Percentiles rank a stretch among this genome's conserved stretches.
phyloP scores from a whole-genome alignment of 2,797 vertebrate genomes.

The Acanthopagrus latus region DNA sequence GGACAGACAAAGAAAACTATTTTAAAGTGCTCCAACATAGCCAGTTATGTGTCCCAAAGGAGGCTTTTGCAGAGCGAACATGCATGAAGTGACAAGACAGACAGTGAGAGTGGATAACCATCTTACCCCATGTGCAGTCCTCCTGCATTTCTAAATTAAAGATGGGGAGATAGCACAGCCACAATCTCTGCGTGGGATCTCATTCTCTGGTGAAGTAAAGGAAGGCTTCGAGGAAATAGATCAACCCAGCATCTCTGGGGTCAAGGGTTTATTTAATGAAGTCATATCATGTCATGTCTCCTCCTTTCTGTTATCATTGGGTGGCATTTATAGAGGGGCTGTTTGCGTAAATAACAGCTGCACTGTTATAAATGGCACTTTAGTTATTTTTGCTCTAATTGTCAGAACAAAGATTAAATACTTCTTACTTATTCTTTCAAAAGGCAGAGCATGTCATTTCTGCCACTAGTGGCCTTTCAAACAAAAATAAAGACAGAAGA shows the following conservation, averaged over 20 bases:
- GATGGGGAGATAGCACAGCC: constrained; percentile 80
- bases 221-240: constrained; percentile 71
- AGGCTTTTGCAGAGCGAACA: constrained; percentile 71
- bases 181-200: constrained; percentile 71
- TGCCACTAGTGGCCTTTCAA: too few species aligned
- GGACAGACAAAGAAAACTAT: constrained; percentile 68
- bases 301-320: constrained; percentile 46
- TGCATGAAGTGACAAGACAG: constrained; percentile 78
- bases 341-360: constrained; percentile 27
- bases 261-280: constrained; percentile 82
- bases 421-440: not conserved
- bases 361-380: constrained; percentile 12
- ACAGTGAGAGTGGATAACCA: constrained; percentile 78
- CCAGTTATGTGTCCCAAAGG: constrained; percentile 59
- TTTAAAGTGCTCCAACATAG: constrained; percentile 57
- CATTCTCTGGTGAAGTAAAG: constrained; percentile 69
- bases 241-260: constrained; percentile 71
- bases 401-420: constrained; percentile 4
- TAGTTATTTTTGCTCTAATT: not conserved
- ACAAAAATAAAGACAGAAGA: too few species aligned
- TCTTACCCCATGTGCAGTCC: constrained; percentile 72
- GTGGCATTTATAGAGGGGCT: constrained; percentile 26
- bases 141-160: constrained; percentile 88
- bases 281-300: constrained; percentile 65
- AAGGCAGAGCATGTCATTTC: too few species aligned